Conservation (phyloP, 2,797 vertebrate species). For the Hippocampus kuda region DNA sequence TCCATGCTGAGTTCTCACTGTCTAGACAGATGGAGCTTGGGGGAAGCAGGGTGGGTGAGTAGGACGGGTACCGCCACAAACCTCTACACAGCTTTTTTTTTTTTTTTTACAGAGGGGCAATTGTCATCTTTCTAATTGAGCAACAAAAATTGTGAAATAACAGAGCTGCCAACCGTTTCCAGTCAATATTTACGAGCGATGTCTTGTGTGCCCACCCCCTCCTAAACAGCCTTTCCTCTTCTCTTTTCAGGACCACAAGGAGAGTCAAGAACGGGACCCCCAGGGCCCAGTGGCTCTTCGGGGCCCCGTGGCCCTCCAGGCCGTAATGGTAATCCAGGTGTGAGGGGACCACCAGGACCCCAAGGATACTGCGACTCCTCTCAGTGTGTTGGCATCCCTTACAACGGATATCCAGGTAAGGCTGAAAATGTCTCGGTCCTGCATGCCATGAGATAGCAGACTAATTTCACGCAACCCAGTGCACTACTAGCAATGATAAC, state of each 20-base stretch:
- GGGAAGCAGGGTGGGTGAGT: constrained; percentile 45
- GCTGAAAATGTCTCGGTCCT: constrained; percentile 21
- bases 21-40: constrained; percentile 64
- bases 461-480: constrained; percentile 46
- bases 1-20: constrained; percentile 63
- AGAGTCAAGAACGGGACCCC: constrained; percentile 85
- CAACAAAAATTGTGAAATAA: constrained; percentile 63
- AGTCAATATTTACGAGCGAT: constrained; percentile 44
- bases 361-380: constrained; percentile 97
- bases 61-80: constrained; percentile 49
- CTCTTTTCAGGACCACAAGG: constrained; percentile 79
- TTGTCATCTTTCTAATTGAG: constrained; percentile 63
- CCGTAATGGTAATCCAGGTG: constrained; percentile 82
- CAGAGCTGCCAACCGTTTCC: constrained; percentile 45
- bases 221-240: constrained; percentile 9
- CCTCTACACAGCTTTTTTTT: constrained; percentile 19
- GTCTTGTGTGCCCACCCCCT: constrained; percentile 29
- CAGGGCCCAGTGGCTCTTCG: constrained; percentile 81
- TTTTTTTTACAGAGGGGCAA: constrained; percentile 37
- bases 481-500: constrained; percentile 40
- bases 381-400: constrained; percentile 95
- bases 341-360: constrained; percentile 88
- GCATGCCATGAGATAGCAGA: constrained; percentile 52
- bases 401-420: constrained; percentile 98
- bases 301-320: constrained; percentile 87